Conservation (phyloP, 2,797 vertebrate species). For the Masticophis lateralis region DNA sequence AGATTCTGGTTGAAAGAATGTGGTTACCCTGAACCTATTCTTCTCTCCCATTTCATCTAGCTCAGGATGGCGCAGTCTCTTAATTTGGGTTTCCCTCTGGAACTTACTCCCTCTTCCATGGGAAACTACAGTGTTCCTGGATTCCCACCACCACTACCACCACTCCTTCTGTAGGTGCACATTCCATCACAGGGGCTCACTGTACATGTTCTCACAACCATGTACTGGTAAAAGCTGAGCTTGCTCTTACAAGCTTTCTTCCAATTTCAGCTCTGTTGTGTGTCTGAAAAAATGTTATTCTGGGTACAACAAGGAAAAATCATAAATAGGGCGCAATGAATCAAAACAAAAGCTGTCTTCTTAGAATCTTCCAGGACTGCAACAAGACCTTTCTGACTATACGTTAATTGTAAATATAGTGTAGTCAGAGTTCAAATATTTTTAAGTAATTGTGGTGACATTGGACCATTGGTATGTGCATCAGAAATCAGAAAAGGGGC, state of each 20-base stretch:
- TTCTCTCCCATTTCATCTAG: not conserved
- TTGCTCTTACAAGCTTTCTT: not conserved
- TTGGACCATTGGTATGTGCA: not conserved
- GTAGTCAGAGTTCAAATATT: constrained; percentile 14
- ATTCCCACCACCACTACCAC: not conserved
- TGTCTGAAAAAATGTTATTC: not conserved
- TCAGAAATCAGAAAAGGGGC: not conserved
- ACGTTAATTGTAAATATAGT: not conserved
- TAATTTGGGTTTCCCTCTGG: not conserved
- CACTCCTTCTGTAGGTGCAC: not conserved
- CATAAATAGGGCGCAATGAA: not conserved
- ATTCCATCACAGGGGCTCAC: not conserved
- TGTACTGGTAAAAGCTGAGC: not conserved
- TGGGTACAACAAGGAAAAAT: not conserved
- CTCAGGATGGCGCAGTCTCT: not conserved
- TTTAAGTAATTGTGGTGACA: constrained; percentile 11
- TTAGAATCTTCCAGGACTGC: not conserved
- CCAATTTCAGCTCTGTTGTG: not conserved
- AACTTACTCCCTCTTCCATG: not conserved
- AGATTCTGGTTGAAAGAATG: not conserved
- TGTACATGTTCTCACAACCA: not conserved
- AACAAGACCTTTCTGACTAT: not conserved
- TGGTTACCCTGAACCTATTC: not conserved
- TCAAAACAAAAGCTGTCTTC: not conserved
- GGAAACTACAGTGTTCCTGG: too few relatives aligned